phyloP scores from a whole-genome alignment of 2,888 invertebrate genomes.

The Erynnis tages region DNA sequence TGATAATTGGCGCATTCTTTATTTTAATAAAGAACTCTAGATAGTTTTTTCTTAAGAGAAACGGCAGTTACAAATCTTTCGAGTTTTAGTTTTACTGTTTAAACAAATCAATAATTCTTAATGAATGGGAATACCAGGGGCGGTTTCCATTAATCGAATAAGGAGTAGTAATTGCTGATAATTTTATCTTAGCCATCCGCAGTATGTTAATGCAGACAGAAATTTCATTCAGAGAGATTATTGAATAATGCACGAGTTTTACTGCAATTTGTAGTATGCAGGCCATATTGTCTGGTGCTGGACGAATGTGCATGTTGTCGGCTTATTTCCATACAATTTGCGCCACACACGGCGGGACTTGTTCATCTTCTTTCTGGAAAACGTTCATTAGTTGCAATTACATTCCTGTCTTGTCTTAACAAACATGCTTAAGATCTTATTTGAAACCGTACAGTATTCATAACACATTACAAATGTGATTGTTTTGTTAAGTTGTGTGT shows the following conservation, averaged over 20 bases:
- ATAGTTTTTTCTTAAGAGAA: no score
- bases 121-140: no score
- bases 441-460: background rate
- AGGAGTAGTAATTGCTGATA: no score
- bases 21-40: no score
- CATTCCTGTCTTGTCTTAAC: conserved; percentile 29
- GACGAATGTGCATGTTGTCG: conserved; percentile 49
- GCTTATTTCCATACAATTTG: conserved; percentile 73
- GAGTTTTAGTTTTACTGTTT: no score
- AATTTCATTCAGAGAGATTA: conserved; percentile 28
- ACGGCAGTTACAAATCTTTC: no score
- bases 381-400: conserved; percentile 39
- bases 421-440: background rate
- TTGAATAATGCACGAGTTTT: conserved; percentile 29
- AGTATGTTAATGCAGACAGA: conserved; percentile 33
- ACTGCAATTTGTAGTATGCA: conserved; percentile 22
- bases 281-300: conserved; percentile 18
- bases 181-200: no score
- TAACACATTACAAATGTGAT: background rate
- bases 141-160: no score
- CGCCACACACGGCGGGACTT: conserved; percentile 59
- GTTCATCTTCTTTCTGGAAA: conserved; percentile 43
- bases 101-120: no score
- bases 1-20: no score
- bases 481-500: background rate